Base-by-base conservation (phyloP, 2,113 vertebrate species). In the Panthera leo region DNA sequence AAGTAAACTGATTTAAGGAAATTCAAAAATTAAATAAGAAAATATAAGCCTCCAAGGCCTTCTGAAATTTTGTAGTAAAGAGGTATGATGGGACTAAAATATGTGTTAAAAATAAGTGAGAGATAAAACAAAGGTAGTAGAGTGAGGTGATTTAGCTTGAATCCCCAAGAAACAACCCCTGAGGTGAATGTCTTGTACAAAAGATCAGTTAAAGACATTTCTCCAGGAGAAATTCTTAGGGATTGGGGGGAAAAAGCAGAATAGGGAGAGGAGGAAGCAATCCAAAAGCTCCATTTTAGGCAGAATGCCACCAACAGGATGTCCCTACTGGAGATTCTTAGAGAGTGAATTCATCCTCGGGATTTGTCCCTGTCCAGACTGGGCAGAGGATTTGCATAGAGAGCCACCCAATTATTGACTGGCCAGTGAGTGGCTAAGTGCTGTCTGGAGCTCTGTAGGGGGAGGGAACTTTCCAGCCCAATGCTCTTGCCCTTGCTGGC, bases 381-480 rank as follows among this genome's bases (percentile, higher is more conserved):
- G 21, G n/a, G 15, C 70, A 14, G 36, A 45, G 16, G 14, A 51
- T 29, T n/a, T 53, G 13, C 31, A 65, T 9, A 19, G 1, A 51
- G 15, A 42, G 19, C 86, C 16, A 23, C 23, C 58, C 31, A 68
- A 6, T 48, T 65, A 55, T 3, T 51, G 53, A 79, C 27, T 18
- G 29, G 48, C 19, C 29, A 5, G 0, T 7, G 45, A 25, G 8
- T 7, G 12, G 25, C 12, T 12, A 31, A 19, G 15, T 0, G 2
- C 12, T 51, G 5, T 23, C 48, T 63, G 29, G 9, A 34, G 3
- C n/a, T n/a, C 42, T 34, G 7, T 21, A 3, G 2, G 34, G 4
- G 48, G 14, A 86, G 14, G 3, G 13, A 11, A 18, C 1, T 51
- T 92, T 21, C 25, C 48, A 76, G 25, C 14, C 21, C 39, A 13